Conservation (phyloP, 1,140 invertebrate genomes). For the Battus philenor region DNA sequence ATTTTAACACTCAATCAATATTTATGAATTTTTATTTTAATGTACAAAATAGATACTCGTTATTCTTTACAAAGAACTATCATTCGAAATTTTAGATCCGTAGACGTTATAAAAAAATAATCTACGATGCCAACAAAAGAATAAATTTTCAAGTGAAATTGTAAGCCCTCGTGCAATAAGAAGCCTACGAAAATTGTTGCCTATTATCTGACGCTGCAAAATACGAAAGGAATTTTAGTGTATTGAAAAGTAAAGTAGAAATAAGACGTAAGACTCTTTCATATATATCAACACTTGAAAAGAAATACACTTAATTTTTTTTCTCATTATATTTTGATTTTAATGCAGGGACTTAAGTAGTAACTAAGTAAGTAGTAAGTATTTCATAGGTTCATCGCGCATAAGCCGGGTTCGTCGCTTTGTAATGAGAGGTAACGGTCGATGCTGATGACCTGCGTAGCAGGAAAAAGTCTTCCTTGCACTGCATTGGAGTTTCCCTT, state of each 20-base stretch:
- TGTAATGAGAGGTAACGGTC: no score
- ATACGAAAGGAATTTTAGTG: neutral
- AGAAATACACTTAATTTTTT: neutral
- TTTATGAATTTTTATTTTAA: neutral
- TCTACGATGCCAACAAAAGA: constrained; percentile 3
- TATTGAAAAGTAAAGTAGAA: neutral
- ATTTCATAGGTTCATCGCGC: no score
- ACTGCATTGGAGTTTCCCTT: no score
- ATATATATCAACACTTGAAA: neutral
- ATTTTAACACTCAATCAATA: no score
- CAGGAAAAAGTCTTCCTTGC: no score
- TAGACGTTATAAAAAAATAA: neutral
- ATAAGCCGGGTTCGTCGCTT: no score
- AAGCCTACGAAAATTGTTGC: constrained; percentile 5
- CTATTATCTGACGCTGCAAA: constrained; percentile 1
- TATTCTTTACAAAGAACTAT: constrained; percentile 1
- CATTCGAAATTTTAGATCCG: neutral
- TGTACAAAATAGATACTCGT: neutral
- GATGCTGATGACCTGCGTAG: no score
- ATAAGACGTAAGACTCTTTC: neutral
- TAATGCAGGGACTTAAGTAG: no score
- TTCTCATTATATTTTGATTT: no score
- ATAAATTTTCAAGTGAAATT: constrained; percentile 6
- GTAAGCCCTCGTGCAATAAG: constrained; percentile 10
- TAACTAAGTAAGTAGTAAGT: no score